phyloP scores from a whole-genome alignment of 1,140 invertebrate genomes.

The Procambarus clarkii region DNA sequence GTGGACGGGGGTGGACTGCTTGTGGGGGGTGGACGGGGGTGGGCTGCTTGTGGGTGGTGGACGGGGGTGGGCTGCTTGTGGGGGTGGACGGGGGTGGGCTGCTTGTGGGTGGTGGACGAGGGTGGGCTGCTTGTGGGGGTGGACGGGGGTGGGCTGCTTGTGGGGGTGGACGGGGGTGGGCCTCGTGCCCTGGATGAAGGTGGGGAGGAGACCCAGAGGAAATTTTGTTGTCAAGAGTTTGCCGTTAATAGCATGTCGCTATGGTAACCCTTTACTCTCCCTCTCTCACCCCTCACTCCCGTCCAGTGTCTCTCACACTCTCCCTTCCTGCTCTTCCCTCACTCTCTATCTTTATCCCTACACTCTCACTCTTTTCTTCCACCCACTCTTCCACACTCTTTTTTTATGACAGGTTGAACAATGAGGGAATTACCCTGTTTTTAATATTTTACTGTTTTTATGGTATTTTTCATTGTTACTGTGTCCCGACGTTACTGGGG shows the following conservation, averaged over 20 bases:
- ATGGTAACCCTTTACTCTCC: not conserved
- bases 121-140: not conserved
- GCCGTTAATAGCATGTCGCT: too few species aligned
- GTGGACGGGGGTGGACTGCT: not conserved
- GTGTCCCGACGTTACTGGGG: too few species aligned
- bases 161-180: not conserved
- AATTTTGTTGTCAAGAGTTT: too few species aligned
- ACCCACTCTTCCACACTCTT: not conserved
- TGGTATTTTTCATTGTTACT: too few species aligned
- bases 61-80: too few species aligned
- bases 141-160: not conserved
- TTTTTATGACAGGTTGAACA: too few species aligned
- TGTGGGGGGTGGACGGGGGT: not conserved
- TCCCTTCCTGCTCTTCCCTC: not conserved
- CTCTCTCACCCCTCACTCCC: not conserved
- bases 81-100: not conserved
- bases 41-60: conserved; percentile 8
- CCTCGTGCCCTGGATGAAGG: not conserved
- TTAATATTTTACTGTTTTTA: too few species aligned
- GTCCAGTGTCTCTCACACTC: not conserved
- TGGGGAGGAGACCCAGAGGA: too few species aligned
- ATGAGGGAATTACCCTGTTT: too few species aligned
- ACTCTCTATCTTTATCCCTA: not conserved
- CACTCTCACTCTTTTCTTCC: not conserved
- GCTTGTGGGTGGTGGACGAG: not conserved